phyloP scores from a whole-genome alignment of 2,888 invertebrate genomes.

The Dryobota labecula region DNA sequence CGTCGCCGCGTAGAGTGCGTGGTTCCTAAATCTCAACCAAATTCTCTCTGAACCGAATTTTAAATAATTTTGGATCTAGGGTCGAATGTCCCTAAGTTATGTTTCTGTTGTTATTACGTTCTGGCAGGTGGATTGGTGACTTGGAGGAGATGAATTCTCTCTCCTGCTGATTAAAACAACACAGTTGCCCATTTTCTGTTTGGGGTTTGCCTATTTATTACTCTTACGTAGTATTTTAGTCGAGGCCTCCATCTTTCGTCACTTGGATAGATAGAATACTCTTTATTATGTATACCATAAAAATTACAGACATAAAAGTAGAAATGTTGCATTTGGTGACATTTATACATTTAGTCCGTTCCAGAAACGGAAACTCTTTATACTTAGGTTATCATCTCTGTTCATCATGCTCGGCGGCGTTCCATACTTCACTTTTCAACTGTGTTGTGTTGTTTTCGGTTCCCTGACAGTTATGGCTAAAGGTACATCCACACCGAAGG shows the following conservation, averaged over 20 bases:
- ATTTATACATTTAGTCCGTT: background rate
- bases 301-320: too few relatives aligned
- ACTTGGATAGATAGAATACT: too few relatives aligned
- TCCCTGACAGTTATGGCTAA: background rate
- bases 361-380: background rate
- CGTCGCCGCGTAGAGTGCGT: background rate
- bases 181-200: background rate
- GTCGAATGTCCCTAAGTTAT: background rate
- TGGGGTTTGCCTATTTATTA: background rate
- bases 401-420: background rate
- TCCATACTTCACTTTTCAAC: conserved; percentile 3
- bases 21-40: background rate
- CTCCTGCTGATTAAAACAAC: background rate
- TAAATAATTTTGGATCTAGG: background rate
- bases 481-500: too few relatives aligned
- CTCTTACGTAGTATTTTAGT: background rate
- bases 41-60: background rate
- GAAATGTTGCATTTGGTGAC: too few relatives aligned
- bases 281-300: too few relatives aligned
- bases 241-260: background rate
- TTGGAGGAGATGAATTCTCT: background rate
- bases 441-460: background rate
- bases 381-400: too few relatives aligned
- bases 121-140: background rate
- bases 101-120: background rate